A percentile compares a stretch with the other conserved stretches of the same genome.
Conservation (phyloP, 1,140 invertebrate species). For the Zaprionus davidi region DNA sequence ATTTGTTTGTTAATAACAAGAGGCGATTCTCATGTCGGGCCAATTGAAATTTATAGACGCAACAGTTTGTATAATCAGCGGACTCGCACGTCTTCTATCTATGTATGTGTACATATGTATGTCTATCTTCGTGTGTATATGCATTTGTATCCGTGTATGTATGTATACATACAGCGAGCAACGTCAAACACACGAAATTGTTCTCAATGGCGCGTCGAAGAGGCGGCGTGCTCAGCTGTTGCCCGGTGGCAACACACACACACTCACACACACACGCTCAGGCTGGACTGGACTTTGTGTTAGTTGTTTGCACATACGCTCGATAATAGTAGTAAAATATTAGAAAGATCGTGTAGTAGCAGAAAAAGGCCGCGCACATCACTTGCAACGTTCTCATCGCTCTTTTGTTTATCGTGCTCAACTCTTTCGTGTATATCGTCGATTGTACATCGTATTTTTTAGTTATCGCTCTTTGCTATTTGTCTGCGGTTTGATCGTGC, state of each 20-base stretch:
- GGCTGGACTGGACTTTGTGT: constrained; percentile 7
- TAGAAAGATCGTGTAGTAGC: constrained; percentile 73
- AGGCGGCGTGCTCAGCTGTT: constrained; percentile 56
- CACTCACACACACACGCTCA: background rate
- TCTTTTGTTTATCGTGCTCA: constrained; percentile 2
- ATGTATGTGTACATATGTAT: constrained; percentile 24
- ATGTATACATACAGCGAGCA: constrained; percentile 29
- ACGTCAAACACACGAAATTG: constrained; percentile 57
- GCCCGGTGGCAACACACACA: constrained; percentile 27
- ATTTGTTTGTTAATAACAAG: constrained; percentile 53
- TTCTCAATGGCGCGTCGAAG: constrained; percentile 67
- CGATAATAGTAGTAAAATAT: constrained; percentile 76
- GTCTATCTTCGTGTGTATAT: background rate
- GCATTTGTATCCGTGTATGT: constrained; percentile 25
- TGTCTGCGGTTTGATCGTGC: constrained; percentile 34
- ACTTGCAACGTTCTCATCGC: constrained; percentile 66
- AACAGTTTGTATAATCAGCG: constrained; percentile 36
- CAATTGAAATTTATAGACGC: constrained; percentile 61
- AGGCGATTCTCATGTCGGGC: constrained; percentile 53
- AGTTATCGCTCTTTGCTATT: constrained; percentile 12
- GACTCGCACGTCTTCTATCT: constrained; percentile 20
- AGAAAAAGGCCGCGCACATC: constrained; percentile 61
- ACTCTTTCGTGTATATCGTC: constrained; percentile 10
- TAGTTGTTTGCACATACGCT: constrained; percentile 51
- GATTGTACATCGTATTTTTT: constrained; percentile 23